phyloP scores from a whole-genome alignment of 2,797 vertebrate genomes.

The Lithobates sylvaticus region DNA sequence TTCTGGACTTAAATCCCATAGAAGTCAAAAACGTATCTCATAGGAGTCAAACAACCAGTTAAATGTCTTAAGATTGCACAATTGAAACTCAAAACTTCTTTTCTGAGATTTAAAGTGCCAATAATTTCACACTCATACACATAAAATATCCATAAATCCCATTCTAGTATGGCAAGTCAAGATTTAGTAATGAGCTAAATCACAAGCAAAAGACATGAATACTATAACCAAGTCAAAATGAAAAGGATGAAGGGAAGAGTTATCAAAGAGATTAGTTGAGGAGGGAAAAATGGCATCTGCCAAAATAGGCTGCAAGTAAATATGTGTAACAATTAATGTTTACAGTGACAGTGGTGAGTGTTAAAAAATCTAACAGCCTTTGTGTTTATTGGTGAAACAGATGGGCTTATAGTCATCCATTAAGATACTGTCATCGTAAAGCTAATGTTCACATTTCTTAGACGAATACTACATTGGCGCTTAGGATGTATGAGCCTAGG shows the following conservation, averaged over 20 bases:
- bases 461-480: conserved; percentile 42
- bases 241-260: conserved; percentile 48
- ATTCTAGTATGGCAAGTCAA: conserved; percentile 50
- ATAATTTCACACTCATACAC: conserved; percentile 43
- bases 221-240: conserved; percentile 55
- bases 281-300: conserved; percentile 89
- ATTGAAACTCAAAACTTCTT: conserved; percentile 38
- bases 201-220: conserved; percentile 56
- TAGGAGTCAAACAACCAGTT: conserved; percentile 31
- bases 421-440: conserved; percentile 82
- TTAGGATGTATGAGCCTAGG: conserved; percentile 52
- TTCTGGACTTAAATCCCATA: conserved; percentile 25
- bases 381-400: conserved; percentile 85
- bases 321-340: conserved; percentile 92
- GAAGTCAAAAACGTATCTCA: conserved; percentile 32
- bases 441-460: conserved; percentile 60
- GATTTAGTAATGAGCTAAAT: conserved; percentile 50
- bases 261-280: conserved; percentile 67
- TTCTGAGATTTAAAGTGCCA: conserved; percentile 45
- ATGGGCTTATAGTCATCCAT: conserved; percentile 88
- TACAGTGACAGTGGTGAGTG: conserved; percentile 91
- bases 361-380: conserved; percentile 84
- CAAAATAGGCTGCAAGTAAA: conserved; percentile 87
- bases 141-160: conserved; percentile 58
- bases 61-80: conserved; percentile 21